Base-by-base conservation (phyloP, 2,888 invertebrate species). In the Philereme transversata region DNA sequence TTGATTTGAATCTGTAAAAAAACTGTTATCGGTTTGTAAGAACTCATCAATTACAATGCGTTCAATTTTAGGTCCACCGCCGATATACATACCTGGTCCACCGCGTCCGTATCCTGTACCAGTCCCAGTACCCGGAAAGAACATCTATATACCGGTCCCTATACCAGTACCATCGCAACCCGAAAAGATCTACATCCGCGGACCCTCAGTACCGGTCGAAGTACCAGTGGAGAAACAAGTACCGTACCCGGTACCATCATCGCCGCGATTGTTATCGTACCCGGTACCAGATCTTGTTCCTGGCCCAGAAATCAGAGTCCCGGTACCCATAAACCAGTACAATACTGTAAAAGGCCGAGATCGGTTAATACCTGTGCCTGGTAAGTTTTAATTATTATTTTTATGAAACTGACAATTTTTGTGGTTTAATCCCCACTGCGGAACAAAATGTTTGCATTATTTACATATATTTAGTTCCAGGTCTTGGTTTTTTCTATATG, bases 81-180 rank as follows among this genome's bases (percentile, higher is more conserved):
- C 87, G 6, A 70, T 81, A 36, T 57, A 83, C 3, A 78, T 89
- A 45, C 89, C 88, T 3, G 89, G 90, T 47, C 88, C 87, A 4
- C 79, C 82, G 4, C 85, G 87, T 53, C 88, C 88, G 2, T 85
- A 82, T 70, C 89, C 88, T 4, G 86, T 88, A 7, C 89, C 84
- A 0, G 77, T 88, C 3, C 88, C 88, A 2, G 79, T 84, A 5
- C 87, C 85, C 3, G 81, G 84, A n/a, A 83, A 81, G 66, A 79
- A 69, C 7, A 70, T 86, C 9, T 56, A 81, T 11, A 71, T 83
- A 38, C 77, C 76, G 0, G 66, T 79, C 5, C 79, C 83, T 0
- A 80, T 89, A 0, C 87, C 88, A 0, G 83, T 85, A 3, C 86
- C 80, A 4, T 54, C 69, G 8, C 66, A 72, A 4, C 77, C 64